Base-by-base conservation (phyloP, 2,113 vertebrate species). In the Scortum barcoo region DNA sequence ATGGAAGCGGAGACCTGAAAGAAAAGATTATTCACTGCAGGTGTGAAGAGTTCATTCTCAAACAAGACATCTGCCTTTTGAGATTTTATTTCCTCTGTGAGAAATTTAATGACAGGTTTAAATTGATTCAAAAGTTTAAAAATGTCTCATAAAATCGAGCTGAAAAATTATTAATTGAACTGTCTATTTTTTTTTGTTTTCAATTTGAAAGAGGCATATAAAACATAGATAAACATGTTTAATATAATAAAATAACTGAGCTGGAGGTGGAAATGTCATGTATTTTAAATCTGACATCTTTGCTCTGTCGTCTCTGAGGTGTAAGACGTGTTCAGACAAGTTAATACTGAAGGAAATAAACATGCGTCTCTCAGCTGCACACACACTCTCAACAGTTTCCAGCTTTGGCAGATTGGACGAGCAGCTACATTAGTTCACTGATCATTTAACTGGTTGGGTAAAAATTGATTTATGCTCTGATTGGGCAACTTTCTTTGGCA, bases 21-120 rank as follows among this genome's bases (percentile, higher is more conserved):
- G 28, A 0, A 76, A 73, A 65, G 36, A 76, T 53, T 19, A 78
- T 61, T 67, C 53, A 40, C 56, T 4, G 61, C 48, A 7, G 13
- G 33, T 62, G 38, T 36, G 70, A 54, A 46, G 66, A 84, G 80
- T 79, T 79, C 60, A 58, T 65, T 78, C n/a, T 38, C 0, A n/a
- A 75, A 85, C 46, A 65, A 84, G 68, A 73, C 16, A n/a, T 51
- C n/a, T 51, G 4, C 9, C 57, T 42, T 63, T 26, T 60, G 22
- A 74, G 46, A 61, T n/a, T 5, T 42, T 44, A 67, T 50, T 50
- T 57, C 13, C 78, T 48, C n/a, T 1, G 36, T 16, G 16, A 24
- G 24, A 54, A 38, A 61, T 56, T 40, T 62, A 28, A 72, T 20
- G 4, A n/a, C 33, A 12, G 38, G 11, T 65, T 53, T 26, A 57